Evolutionary conservation across 2,113 vertebrate species (phyloP), one percentile per base, ranked within the genome.

Genomic region (Clarias magur): DNA sequence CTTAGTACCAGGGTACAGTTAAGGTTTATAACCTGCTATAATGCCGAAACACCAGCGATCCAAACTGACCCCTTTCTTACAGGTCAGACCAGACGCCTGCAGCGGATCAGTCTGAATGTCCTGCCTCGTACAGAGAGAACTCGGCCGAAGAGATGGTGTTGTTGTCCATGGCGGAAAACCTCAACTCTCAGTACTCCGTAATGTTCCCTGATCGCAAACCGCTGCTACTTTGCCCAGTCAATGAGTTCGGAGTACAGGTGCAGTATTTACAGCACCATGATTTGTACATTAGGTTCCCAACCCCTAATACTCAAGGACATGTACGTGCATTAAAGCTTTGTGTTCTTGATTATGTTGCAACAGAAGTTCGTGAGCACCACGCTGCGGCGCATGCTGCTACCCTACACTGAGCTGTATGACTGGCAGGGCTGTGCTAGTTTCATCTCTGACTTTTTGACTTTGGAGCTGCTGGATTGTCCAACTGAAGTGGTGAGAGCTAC

Each of bases 341-440:
- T 88, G 48, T 80, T 54, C 48, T 62, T 65, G 38, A 48, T 25
- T 57, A 76, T 27, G 53, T 11, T 4, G 56, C 80, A 68, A 85
- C 88, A 99, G 98, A 99, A 99, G 91, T 99, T 98, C 88, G 96
- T 99, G 86, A 97, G 97, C 57, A 97, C 96, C 0, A 97, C 96
- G 0, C 27, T 99, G 76, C 95, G 95, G 48, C 96, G 96, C 70
- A 96, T 97, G 0, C 78, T 96, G 34, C 90, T 96, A 16, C 89
- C 92, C 3, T 94, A 95, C 75, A 83, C 92, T 0, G 95, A 97
- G 4, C 91, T 99, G 42, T 95, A 95, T 78, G 86, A 89, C 90
- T 99, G 98, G 98, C 92, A 95, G 48, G 94, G 93, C 85, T 97
- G 96, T 5, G 95, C 98, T 62, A 93, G 92, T 70, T 98, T 99